Evolutionary conservation across 2,888 invertebrate genomes (phyloP), one percentile per base, ranked within the genome.

Genomic region (Dorcus parallelipipedus): DNA sequence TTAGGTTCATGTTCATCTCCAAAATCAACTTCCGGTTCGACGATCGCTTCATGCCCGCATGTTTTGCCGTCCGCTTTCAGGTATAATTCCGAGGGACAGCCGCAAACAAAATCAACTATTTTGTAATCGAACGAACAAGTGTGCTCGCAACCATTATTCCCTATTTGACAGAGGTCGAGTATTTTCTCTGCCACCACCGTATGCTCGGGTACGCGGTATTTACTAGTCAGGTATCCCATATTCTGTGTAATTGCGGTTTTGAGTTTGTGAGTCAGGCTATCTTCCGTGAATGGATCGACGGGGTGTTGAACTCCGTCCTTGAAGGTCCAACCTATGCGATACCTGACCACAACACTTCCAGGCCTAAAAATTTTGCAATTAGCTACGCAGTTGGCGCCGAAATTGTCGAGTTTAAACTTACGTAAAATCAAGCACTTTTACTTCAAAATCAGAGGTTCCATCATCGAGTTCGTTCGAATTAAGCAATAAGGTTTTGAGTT

Each of bases 81-180:
- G 52, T 79, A 67, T 79, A 84, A 70, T 38, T 83, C 83, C 41
- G 77, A 74, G 8, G 85, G 84, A 72, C 91, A 91, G 3, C 76
- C 80, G 72, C 91, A 92, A 38, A 76, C 76, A 71, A 91, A 90
- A 50, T 84, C 82, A 56, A 87, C 81, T 5, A 49, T 26, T 23
- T 78, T 76, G 68, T 86, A 85, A 73, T 89, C 85, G 69, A 88
- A 91, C 53, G 79, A 77, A 73, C 91, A 92, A 9, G 78, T 80
- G 64, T 88, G 81, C 64, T 88, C 83, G 71, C 91, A 92, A 49
- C 81, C 78, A 57, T 86, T 81, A 60, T 85, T 86, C 61, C 84
- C 82, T 55, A 85, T 82, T 76, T 85, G 83, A 74, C 89, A 92
- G 58, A 83, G 75, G 76, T 89, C 86, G 20, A 86, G 74, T 43